Percentiles rank a stretch among this genome's conserved stretches.
These are phyloP conservation scores for Erebia epiphron DNA, from an alignment of 2,888 invertebrate species.

Conservation along the genomic window DNA sequence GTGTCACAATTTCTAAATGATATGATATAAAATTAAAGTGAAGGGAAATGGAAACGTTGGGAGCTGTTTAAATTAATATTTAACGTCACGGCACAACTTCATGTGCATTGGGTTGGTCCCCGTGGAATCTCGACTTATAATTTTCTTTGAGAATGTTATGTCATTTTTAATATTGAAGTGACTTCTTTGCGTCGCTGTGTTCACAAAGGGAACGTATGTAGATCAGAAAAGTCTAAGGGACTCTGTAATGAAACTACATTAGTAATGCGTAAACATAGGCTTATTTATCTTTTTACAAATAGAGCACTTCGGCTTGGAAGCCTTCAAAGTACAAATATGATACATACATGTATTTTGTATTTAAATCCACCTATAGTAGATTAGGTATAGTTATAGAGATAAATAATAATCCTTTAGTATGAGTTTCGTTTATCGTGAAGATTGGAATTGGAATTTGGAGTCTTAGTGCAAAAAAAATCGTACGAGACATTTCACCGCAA, in stretches of 20 bases:
- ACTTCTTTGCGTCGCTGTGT: constrained; percentile 66
- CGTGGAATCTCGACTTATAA: constrained; percentile 75
- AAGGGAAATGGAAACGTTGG: constrained; percentile 57
- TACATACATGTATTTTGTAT: neutral
- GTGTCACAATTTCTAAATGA: constrained; percentile 4
- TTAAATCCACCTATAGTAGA: neutral
- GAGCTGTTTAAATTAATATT: constrained; percentile 72
- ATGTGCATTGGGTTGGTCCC: constrained; percentile 74
- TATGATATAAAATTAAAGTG: constrained; percentile 6
- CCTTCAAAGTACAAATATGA: neutral
- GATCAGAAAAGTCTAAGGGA: constrained; percentile 57
- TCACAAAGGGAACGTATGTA: constrained; percentile 70
- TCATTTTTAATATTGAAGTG: constrained; percentile 78
- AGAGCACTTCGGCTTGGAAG: neutral
- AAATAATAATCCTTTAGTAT: too few species aligned
- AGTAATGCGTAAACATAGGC: constrained; percentile 26
- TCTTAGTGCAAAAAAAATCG: too few species aligned
- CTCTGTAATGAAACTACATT: constrained; percentile 52
- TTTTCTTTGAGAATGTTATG: constrained; percentile 80
- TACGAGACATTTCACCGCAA: too few species aligned
- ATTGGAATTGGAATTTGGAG: too few species aligned
- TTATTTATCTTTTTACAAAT: constrained; percentile 20
- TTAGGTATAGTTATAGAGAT: too few species aligned
- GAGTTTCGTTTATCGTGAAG: too few species aligned
- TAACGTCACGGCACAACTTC: constrained; percentile 76